phyloP scores from a whole-genome alignment of 2,113 vertebrate genomes.

The Scomber colias region DNA sequence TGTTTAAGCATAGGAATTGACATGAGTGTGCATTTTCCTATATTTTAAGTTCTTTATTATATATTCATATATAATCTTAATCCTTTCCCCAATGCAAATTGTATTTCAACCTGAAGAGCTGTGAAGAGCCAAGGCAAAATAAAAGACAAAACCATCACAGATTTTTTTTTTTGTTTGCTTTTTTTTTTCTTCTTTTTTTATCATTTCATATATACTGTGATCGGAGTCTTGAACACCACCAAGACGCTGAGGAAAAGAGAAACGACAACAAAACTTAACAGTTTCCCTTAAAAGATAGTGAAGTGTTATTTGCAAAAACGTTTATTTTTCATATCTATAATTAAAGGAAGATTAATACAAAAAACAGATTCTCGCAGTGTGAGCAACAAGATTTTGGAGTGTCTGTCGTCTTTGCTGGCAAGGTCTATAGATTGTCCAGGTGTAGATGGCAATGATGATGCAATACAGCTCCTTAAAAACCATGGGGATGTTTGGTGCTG shows the following conservation, averaged over 20 bases:
- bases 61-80: slow-evolving; percentile 98
- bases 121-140: slow-evolving; percentile 92
- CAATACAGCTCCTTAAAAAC: slow-evolving; percentile 49
- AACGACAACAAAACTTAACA: slow-evolving; percentile 90
- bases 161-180: slow-evolving; percentile 71
- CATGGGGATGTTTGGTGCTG: slow-evolving; percentile 30
- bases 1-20: slow-evolving; percentile 99
- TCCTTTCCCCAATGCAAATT: slow-evolving; percentile 98
- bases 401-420: slow-evolving; percentile 88
- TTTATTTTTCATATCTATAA: slow-evolving; percentile 91
- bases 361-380: slow-evolving; percentile 89
- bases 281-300: slow-evolving; percentile 94
- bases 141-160: slow-evolving; percentile 84
- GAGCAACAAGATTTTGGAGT: slow-evolving; percentile 88
- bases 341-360: slow-evolving; percentile 92
- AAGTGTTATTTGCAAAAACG: slow-evolving; percentile 90
- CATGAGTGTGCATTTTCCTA: slow-evolving; percentile 99
- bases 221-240: slow-evolving; percentile 95
- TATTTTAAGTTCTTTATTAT: slow-evolving; percentile 97
- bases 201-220: slow-evolving; percentile 88
- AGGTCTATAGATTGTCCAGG: slow-evolving; percentile 77
- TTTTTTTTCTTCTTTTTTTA: slow-evolving; percentile 71
- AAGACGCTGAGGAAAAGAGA: slow-evolving; percentile 91
- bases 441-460: slow-evolving; percentile 36
- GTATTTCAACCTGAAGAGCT: slow-evolving; percentile 99